Base-by-base conservation (phyloP, 1,140 invertebrate genomes). In the Carposina sasakii region DNA sequence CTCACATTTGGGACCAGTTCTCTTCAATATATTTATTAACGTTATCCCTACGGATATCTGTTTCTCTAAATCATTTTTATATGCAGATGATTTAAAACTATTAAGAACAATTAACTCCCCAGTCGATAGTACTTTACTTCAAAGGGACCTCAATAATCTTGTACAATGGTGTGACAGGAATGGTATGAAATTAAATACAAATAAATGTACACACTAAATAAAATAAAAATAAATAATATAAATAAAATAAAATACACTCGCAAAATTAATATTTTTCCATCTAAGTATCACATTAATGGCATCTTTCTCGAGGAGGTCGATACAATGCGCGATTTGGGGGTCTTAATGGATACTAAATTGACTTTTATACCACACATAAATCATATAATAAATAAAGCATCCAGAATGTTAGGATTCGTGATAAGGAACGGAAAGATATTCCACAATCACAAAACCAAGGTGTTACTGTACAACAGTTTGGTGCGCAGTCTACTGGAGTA, bases 371-470 rank as follows among this genome's bases (percentile, higher is more conserved):
- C 36, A 9, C 50, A 51, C 16, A 39, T 52, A 0, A 52, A 61
- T 8, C 16, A 48, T 16, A 48, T 51, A 5, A 37, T 42, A 15
- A 28, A 28, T 5, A 6, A 12, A 6, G 24, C 24, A 12, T 55
- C 49, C 46, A 60, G 26, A 51, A 53, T 56, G 50, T 22, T 56
- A 24, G 47, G 56, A 1, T 63, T 63, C 49, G 16, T 59, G 5
- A 37, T 63, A 1, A 48, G 56, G 24, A 59, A 53, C 8, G 2
- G 17, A 2, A 63, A 52, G 40, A n/a, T 20, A 2, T 59, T 57
- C 20, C 23, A 31, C 34, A 37, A 52, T 15, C 12, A 1, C 12
- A 41, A 49, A 21, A 57, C 57, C 6, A 59, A 54, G 30, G 54
- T 57, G 0, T 4, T 31, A 6, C 9, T 63, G 2, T 63, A 47